Conservation (phyloP, 2,888 invertebrate species). For the Hofmannophila pseudospretella region DNA sequence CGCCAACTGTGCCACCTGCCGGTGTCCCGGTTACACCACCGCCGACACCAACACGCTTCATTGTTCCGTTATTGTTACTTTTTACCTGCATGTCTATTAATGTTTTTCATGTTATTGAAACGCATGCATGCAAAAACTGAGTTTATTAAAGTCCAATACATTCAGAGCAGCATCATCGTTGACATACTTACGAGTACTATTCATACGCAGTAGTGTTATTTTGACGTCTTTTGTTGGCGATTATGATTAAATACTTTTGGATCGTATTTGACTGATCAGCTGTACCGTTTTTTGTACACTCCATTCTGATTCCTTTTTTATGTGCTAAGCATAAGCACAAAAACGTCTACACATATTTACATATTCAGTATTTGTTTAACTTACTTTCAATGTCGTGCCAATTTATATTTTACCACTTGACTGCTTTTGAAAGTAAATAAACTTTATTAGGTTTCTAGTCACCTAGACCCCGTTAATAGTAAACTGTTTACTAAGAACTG, state of each 20-base stretch:
- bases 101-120: constrained; percentile 12
- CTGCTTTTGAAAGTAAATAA: background rate
- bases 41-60: constrained; percentile 32
- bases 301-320: background rate
- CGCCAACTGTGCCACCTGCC: constrained; percentile 44
- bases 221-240: constrained; percentile 4
- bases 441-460: background rate
- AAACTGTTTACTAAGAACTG: background rate
- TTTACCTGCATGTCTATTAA: constrained; percentile 36
- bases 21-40: constrained; percentile 39
- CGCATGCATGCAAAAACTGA: constrained; percentile 10
- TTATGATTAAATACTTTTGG: constrained; percentile 5
- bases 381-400: background rate
- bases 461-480: background rate
- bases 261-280: background rate
- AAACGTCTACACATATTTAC: no score
- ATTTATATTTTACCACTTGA: background rate
- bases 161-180: constrained; percentile 7
- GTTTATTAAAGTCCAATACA: constrained; percentile 11
- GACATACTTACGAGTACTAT: constrained; percentile 9
- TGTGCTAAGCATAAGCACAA: no score
- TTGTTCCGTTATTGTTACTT: constrained; percentile 51
- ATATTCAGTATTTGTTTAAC: no score
- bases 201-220: constrained; percentile 6
- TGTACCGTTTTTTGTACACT: background rate